Base-by-base conservation (phyloP, 2,888 invertebrate genomes). In the Tromatobia lineatoria region DNA sequence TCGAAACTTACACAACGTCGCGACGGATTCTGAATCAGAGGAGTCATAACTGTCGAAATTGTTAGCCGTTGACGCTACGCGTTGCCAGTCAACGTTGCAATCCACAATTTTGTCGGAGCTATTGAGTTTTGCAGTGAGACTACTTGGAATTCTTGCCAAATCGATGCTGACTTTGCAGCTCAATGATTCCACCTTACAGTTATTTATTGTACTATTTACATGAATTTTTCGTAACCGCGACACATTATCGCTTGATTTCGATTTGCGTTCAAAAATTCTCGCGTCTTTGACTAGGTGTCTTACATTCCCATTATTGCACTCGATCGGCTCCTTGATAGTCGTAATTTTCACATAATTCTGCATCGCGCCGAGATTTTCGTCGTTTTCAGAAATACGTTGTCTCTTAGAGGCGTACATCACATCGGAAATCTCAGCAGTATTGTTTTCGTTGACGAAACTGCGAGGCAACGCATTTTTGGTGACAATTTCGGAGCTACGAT, bases 111-210 rank as follows among this genome's bases (percentile, higher is more conserved):
- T 6, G 0, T 13, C 57, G 11, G 7, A 87, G 45, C 89, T 84
- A 74, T 89, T 80, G 3, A 90, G 87, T 47, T 89, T 90, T 18
- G 80, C 77, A 42, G 85, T 86, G 0, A 93, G 80, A 2, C 91
- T 82, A 13, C 84, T 79, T 52, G 84, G 87, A 76, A 93, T 90
- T 83, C 89, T 92, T 15, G 86, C 83, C 42, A 93, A 85, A 86
- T 93, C 93, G 71, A 93, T 92, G 70, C 92, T 93, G 50, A 93
- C 90, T 89, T 88, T 90, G 57, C 90, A 83, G 42, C 86, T 52
- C 13, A 57, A 59, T n/a, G 66, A 45, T 4, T 15, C 7, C 0
- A 7, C 20, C 23, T 38, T 38, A n/a, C 42, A 42, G 42, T 45
- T 38, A 15, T 50, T 25, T 42, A n/a, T 18, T 11, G 29, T 29